A percentile compares a stretch with the other conserved stretches of the same genome.
Conservation (phyloP, 2,888 invertebrate genomes). For the Ceraclea dissimilis region DNA sequence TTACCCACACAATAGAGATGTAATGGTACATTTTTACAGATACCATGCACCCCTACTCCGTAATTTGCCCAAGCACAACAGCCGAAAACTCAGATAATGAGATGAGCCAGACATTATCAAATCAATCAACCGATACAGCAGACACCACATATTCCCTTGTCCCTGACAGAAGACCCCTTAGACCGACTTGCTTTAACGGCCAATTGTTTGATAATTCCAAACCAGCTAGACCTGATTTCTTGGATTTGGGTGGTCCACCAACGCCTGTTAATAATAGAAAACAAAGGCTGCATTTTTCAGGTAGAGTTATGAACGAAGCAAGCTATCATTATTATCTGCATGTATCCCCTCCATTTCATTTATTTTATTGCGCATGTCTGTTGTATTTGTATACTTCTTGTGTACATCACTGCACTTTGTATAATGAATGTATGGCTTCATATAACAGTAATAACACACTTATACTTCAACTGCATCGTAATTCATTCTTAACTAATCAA, state of each 20-base stretch:
- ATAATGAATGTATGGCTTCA: too few species aligned
- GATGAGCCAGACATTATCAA: slow-evolving; percentile 33
- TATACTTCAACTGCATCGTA: too few species aligned
- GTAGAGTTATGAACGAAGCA: slow-evolving; percentile 33
- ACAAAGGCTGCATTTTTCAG: slow-evolving; percentile 62
- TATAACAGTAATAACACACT: too few species aligned
- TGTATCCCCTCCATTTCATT: slow-evolving; percentile 30
- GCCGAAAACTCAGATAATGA: slow-evolving; percentile 41
- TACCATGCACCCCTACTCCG: slow-evolving; percentile 29
- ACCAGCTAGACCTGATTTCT: slow-evolving; percentile 50
- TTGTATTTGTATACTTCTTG: too few species aligned
- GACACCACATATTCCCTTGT: slow-evolving; percentile 37
- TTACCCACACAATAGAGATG: slow-evolving; percentile 15
- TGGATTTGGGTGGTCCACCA: slow-evolving; percentile 57
- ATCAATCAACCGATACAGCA: slow-evolving; percentile 33
- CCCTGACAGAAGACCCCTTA: slow-evolving; percentile 29
- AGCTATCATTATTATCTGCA: slow-evolving; percentile 12
- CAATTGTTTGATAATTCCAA: slow-evolving; percentile 32
- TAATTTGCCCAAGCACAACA: slow-evolving; percentile 29
- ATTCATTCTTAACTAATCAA: too few species aligned
- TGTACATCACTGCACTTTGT: too few species aligned
- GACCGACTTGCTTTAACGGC: slow-evolving; percentile 26
- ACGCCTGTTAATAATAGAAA: slow-evolving; percentile 56
- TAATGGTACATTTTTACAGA: slow-evolving; percentile 26
- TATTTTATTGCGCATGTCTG: slow-evolving; percentile 16